Percentiles rank a stretch among this genome's conserved stretches.
Conservation (phyloP, 2,797 vertebrate species). For the Rhinophrynus dorsalis region DNA sequence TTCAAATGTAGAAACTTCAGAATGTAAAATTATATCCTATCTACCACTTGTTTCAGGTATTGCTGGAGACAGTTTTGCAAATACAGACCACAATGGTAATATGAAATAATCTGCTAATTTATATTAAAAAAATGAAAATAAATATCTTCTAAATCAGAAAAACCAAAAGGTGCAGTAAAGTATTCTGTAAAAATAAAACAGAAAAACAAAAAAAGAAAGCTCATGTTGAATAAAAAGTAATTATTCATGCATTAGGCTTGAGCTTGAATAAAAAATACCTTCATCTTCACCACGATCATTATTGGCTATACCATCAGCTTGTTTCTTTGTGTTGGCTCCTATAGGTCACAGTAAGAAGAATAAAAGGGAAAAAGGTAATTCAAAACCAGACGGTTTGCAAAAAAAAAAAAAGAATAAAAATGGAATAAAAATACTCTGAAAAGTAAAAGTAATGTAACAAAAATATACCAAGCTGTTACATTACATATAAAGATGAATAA, state of each 20-base stretch:
- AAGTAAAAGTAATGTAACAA: constrained; percentile 61
- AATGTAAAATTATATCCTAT: no score
- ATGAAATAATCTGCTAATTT: no score
- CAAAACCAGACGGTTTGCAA: constrained; percentile 73
- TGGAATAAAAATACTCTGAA: constrained; percentile 57
- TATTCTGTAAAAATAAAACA: constrained; percentile 57
- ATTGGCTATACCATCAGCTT: constrained; percentile 84
- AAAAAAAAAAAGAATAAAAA: constrained; percentile 55
- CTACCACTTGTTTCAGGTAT: no score
- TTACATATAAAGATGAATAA: no score
- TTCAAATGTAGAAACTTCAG: no score
- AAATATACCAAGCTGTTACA: constrained; percentile 62
- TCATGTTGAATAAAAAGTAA: constrained; percentile 57
- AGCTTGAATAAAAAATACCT: constrained; percentile 85
- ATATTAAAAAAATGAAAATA: no score
- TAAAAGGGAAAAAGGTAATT: constrained; percentile 75
- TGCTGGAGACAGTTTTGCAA: no score
- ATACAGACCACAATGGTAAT: no score
- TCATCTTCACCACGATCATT: constrained; percentile 85
- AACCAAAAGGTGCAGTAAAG: constrained; percentile 55
- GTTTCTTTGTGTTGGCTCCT: constrained; percentile 87
- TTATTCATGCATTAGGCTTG: constrained; percentile 81
- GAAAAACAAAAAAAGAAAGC: constrained; percentile 3
- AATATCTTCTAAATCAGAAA: constrained; percentile 62
- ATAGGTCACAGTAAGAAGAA: constrained; percentile 75